These are phyloP conservation scores for Miniopterus natalensis DNA, from an alignment of 2,113 vertebrate species.

Conservation along the genomic window DNA sequence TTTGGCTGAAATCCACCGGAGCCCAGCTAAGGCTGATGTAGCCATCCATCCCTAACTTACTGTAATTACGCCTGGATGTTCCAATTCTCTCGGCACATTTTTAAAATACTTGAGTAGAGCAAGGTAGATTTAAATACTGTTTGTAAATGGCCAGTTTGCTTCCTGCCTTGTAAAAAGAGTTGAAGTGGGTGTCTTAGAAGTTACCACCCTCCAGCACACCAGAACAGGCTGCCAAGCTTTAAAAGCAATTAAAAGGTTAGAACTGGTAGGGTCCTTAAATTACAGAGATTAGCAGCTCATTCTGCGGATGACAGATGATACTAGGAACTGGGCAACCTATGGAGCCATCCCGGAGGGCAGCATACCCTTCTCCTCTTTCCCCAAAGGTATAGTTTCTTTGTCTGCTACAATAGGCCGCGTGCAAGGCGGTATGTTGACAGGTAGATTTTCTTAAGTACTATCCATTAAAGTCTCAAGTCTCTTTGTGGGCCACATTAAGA, in stretches of 20 bases:
- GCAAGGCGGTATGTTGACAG: slow-evolving; percentile 61
- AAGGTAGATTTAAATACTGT: slow-evolving; percentile 57
- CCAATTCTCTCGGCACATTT: slow-evolving; percentile 59
- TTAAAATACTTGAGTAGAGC: slow-evolving; percentile 55
- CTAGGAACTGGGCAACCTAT: slow-evolving; percentile 52
- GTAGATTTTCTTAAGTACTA: slow-evolving; percentile 78
- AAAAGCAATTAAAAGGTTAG: slow-evolving; percentile 71
- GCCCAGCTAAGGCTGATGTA: slow-evolving; percentile 36
- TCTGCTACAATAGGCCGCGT: slow-evolving; percentile 56
- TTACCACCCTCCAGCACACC: slow-evolving; percentile 41
- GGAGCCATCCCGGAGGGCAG: not conserved
- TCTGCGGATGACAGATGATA: slow-evolving; percentile 65
- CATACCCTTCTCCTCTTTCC: not conserved
- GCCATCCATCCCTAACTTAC: slow-evolving; percentile 39
- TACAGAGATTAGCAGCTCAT: slow-evolving; percentile 76
- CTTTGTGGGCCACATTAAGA: slow-evolving; percentile 69
- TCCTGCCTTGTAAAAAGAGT: slow-evolving; percentile 66
- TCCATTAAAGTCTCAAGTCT: slow-evolving; percentile 74
- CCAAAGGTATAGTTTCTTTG: slow-evolving; percentile 59
- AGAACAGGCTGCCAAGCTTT: slow-evolving; percentile 67
- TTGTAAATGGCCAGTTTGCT: slow-evolving; percentile 67
- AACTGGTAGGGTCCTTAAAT: slow-evolving; percentile 67
- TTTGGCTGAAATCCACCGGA: slow-evolving; percentile 60
- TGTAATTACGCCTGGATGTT: slow-evolving; percentile 71
- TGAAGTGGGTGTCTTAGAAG: slow-evolving; percentile 31